Conservation (phyloP, 2,888 invertebrate genomes). For the Macropis europaea region DNA sequence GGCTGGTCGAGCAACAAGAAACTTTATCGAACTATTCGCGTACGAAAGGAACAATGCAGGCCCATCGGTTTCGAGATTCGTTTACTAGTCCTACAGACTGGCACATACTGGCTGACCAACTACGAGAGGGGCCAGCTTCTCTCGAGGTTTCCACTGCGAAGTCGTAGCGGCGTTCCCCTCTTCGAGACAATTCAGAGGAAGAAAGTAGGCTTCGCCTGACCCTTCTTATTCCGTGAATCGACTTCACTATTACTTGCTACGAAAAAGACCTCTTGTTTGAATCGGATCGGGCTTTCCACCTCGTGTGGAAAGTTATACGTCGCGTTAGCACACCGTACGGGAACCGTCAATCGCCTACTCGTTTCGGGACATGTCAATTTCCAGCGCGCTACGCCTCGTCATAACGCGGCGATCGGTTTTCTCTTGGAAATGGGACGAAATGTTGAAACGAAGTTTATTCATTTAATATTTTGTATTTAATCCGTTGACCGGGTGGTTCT, state of each 20-base stretch:
- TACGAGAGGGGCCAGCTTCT: constrained; percentile 33
- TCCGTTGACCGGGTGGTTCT: no score
- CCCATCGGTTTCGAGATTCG: constrained; percentile 39
- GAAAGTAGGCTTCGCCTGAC: constrained; percentile 75
- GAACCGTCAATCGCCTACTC: background rate
- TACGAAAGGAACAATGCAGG: background rate
- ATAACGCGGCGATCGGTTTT: no score
- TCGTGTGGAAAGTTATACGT: constrained; percentile 58
- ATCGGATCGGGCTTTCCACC: constrained; percentile 59
- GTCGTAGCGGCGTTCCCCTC: constrained; percentile 33
- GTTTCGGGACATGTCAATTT: background rate
- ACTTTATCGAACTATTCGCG: constrained; percentile 9
- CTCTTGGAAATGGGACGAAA: no score
- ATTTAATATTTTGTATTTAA: no score
- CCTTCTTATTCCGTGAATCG: constrained; percentile 69
- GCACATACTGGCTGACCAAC: constrained; percentile 52
- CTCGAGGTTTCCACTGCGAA: constrained; percentile 34
- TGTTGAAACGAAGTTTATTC: no score
- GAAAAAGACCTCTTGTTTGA: constrained; percentile 42
- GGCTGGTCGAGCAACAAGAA: background rate
- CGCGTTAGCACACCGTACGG: constrained; percentile 3
- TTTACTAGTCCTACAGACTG: constrained; percentile 50
- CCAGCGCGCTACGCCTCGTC: background rate
- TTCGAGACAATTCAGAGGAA: constrained; percentile 63
- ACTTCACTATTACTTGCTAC: constrained; percentile 66